Percentiles rank a stretch among this genome's conserved stretches.
These are phyloP conservation scores for Eupithecia pulchellata DNA, from an alignment of 2,888 invertebrate species.

Conservation along the genomic window DNA sequence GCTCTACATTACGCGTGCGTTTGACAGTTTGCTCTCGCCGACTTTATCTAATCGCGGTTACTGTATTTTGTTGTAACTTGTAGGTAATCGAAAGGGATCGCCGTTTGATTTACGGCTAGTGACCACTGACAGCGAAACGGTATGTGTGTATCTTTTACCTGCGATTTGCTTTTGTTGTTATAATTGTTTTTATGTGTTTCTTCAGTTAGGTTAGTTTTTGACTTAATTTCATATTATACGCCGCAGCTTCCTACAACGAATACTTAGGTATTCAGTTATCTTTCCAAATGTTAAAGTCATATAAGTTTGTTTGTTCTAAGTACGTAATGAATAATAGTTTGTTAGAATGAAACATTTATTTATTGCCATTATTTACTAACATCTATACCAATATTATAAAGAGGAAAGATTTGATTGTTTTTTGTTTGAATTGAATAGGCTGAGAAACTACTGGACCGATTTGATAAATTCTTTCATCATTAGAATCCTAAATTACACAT, in stretches of 20 bases:
- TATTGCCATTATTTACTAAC: not conserved
- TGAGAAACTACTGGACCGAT: no score
- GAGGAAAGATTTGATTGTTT: no score
- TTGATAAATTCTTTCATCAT: no score
- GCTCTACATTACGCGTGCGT: slow-evolving; percentile 68
- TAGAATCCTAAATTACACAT: no score
- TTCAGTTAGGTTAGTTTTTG: not conserved
- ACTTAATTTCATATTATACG: not conserved
- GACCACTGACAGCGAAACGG: slow-evolving; percentile 69
- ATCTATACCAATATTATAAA: no score
- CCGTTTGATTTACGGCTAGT: slow-evolving; percentile 68
- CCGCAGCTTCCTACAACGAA: not conserved
- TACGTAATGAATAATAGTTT: no score
- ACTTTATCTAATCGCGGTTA: slow-evolving; percentile 65
- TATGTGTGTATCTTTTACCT: slow-evolving; percentile 58
- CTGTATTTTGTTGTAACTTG: slow-evolving; percentile 58
- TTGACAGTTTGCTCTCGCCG: slow-evolving; percentile 65
- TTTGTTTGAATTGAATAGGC: no score
- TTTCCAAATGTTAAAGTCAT: no score
- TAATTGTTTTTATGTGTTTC: slow-evolving; percentile 40
- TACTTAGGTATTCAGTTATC: not conserved
- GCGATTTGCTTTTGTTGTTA: slow-evolving; percentile 55
- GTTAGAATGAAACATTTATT: not conserved
- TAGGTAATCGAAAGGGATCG: slow-evolving; percentile 65
- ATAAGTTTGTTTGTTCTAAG: no score